These are phyloP conservation scores for Leptopilina boulardi DNA, from an alignment of 1,140 invertebrate genomes.

Conservation along the genomic window DNA sequence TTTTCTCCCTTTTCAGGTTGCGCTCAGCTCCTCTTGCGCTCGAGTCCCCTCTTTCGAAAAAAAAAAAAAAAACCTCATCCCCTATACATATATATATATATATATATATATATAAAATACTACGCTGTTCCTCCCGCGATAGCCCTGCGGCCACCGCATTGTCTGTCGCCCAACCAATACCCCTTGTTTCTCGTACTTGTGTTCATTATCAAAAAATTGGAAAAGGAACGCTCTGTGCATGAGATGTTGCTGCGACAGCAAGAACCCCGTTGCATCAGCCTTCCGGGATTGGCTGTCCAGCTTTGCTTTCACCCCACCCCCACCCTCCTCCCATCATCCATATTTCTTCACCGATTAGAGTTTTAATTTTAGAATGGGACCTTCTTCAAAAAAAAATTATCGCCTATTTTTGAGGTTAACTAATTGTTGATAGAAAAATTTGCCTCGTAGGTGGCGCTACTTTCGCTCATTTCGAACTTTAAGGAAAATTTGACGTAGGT, in stretches of 20 bases:
- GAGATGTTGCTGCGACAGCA: constrained; percentile 55
- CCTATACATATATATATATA: no score
- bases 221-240: constrained; percentile 59
- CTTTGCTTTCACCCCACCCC: neutral
- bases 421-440: no score
- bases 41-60: constrained; percentile 59
- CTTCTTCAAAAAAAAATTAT: neutral
- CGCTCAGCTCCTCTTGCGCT: constrained; percentile 48
- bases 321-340: neutral
- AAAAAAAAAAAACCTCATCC: constrained; percentile 54
- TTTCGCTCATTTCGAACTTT: no score
- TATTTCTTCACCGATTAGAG: neutral
- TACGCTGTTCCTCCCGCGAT: constrained; percentile 69
- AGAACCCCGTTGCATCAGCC: constrained; percentile 41
- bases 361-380: neutral
- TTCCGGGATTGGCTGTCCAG: constrained; percentile 4
- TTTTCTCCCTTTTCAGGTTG: constrained; percentile 39
- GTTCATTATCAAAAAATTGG: constrained; percentile 73
- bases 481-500: no score
- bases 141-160: constrained; percentile 74
- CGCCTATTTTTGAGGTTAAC: no score
- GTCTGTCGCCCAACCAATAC: constrained; percentile 72
- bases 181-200: constrained; percentile 72
- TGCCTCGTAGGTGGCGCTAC: no score
- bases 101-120: constrained; percentile 40